Evolutionary conservation across 2,113 vertebrate species (phyloP).

Genomic region (Saiga tatarica): DNA sequence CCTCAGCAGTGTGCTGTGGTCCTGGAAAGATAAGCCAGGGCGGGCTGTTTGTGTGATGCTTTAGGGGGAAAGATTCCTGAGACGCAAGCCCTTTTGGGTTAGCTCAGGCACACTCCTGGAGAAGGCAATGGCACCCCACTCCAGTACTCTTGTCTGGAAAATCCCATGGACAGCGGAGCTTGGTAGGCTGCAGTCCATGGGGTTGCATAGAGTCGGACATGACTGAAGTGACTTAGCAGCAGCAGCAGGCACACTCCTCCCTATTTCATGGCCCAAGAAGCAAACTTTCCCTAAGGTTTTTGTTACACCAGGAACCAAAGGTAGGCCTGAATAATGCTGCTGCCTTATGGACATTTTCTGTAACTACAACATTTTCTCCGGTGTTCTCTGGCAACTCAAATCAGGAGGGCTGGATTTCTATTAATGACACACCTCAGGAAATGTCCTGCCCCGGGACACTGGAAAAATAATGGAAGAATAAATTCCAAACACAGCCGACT

Average conservation of each 20-base stretch:
- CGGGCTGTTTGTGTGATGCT: neutral
- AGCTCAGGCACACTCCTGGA: neutral
- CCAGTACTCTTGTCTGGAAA: too few relatives aligned
- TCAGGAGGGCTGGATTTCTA: neutral
- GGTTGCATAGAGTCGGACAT: too few relatives aligned
- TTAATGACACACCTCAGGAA: neutral
- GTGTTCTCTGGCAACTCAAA: neutral
- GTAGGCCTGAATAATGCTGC: neutral
- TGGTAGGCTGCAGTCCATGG: too few relatives aligned
- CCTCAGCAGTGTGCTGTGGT: neutral
- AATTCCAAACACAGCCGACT: neutral
- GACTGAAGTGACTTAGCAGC: too few relatives aligned
- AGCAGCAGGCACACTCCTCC: neutral
- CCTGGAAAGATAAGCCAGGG: neutral
- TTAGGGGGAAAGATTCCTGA: neutral
- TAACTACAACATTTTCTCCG: neutral
- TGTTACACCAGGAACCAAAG: neutral
- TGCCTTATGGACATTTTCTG: neutral
- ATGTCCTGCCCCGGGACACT: neutral
- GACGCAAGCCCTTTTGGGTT: neutral
- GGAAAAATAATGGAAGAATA: neutral
- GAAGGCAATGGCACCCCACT: too few relatives aligned
- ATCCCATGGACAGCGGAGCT: too few relatives aligned
- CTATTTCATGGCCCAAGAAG: neutral
- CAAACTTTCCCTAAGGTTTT: neutral